These are phyloP conservation scores for Fulica atra DNA, from an alignment of 2,113 vertebrate species.

Conservation along the genomic window DNA sequence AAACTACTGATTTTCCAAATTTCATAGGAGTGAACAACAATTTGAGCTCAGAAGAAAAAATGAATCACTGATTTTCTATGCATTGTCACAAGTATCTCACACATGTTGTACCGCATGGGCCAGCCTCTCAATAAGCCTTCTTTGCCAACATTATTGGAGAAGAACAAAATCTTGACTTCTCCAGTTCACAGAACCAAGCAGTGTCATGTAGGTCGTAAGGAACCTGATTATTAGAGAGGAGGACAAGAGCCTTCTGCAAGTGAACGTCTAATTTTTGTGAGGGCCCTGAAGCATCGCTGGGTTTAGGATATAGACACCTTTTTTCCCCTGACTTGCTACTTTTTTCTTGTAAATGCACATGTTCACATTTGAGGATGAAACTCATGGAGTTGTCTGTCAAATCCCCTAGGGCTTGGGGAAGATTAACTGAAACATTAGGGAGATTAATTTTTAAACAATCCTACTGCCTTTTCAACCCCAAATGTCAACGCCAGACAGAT, in stretches of 20 bases:
- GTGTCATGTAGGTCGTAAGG: neutral
- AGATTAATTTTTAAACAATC: conserved; percentile 21
- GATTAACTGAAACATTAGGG: conserved; percentile 13
- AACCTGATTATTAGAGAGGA: neutral
- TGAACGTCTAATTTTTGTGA: neutral
- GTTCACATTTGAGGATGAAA: neutral
- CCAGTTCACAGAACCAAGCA: neutral
- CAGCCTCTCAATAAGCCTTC: neutral
- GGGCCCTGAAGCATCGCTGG: neutral
- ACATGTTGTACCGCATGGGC: neutral
- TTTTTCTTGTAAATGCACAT: neutral
- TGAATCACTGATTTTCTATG: neutral
- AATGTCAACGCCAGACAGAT: neutral
- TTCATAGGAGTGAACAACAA: neutral
- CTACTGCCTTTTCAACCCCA: neutral
- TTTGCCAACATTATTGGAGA: neutral
- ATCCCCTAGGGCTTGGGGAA: neutral
- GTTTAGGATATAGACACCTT: neutral
- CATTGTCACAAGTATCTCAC: neutral
- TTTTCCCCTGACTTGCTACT: neutral
- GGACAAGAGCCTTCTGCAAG: neutral
- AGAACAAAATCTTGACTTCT: neutral
- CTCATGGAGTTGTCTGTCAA: neutral
- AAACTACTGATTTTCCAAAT: neutral
- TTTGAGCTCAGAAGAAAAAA: neutral